Conservation (phyloP, 2,888 invertebrate genomes). For the Drosophila affinis region DNA sequence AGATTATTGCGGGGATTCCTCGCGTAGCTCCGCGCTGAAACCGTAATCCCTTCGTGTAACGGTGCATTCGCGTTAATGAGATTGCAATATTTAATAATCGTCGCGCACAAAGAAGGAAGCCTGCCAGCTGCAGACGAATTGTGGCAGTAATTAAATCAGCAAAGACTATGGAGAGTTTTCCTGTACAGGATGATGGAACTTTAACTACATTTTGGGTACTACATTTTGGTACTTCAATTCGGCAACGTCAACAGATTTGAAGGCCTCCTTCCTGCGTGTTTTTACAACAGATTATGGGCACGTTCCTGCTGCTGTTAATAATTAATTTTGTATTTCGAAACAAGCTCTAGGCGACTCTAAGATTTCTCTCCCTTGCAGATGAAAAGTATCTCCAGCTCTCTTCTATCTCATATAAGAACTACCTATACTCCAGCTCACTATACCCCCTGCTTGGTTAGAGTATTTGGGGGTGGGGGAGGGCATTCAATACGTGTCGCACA, state of each 20-base stretch:
- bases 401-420: background rate
- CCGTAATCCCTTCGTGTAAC: slow-evolving; percentile 7
- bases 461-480: too few relatives aligned
- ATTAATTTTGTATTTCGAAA: slow-evolving; percentile 72
- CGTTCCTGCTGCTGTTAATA: slow-evolving; percentile 73
- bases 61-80: slow-evolving; percentile 29
- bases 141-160: slow-evolving; percentile 32
- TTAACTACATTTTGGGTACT: background rate
- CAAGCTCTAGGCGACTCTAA: background rate
- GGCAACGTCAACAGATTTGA: background rate
- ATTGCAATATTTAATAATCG: slow-evolving; percentile 37
- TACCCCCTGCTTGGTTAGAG: background rate
- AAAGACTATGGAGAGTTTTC: slow-evolving; percentile 1
- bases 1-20: slow-evolving; percentile 25
- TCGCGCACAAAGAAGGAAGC: slow-evolving; percentile 5
- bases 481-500: slow-evolving; percentile 35
- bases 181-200: background rate
- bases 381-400: too few relatives aligned
- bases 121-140: slow-evolving; percentile 23
- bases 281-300: slow-evolving; percentile 73
- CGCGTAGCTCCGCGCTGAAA: background rate
- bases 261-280: slow-evolving; percentile 23
- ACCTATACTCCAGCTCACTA: background rate
- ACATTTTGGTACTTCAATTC: background rate
- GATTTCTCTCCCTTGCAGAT: background rate